These are phyloP conservation scores for Dryobotodes eremita DNA, from an alignment of 2,888 invertebrate species.

Conservation along the genomic window DNA sequence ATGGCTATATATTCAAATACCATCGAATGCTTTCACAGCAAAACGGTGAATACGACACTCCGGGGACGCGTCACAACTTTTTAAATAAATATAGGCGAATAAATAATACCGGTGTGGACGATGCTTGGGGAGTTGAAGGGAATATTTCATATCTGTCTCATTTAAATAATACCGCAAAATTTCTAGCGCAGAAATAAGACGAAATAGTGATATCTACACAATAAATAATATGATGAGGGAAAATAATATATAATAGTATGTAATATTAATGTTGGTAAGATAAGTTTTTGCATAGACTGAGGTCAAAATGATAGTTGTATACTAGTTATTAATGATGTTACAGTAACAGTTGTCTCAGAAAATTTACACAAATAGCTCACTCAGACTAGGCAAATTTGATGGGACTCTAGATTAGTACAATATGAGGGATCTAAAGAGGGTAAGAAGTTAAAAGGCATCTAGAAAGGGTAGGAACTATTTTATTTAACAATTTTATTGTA, in stretches of 20 bases:
- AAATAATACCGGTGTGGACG: constrained; percentile 71
- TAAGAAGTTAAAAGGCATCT: not conserved
- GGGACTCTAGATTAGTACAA: not conserved
- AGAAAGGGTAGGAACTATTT: not conserved
- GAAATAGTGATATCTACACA: constrained; percentile 19
- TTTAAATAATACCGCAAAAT: constrained; percentile 55
- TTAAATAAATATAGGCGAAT: constrained; percentile 78
- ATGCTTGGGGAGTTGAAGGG: constrained; percentile 67
- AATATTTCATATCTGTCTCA: constrained; percentile 65
- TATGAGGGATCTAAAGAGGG: not conserved
- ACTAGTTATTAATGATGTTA: not conserved
- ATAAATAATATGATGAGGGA: constrained; percentile 9
- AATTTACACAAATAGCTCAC: not conserved
- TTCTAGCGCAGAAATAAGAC: constrained; percentile 21
- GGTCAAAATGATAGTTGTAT: not conserved
- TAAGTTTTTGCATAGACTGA: not conserved
- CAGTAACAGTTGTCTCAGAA: not conserved
- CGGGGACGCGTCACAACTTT: constrained; percentile 78
- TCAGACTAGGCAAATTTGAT: not conserved
- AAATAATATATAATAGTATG: no score
- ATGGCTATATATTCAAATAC: constrained; percentile 71
- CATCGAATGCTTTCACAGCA: constrained; percentile 75
- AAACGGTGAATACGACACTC: constrained; percentile 76
- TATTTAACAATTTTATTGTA: not conserved
- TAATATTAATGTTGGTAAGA: not conserved